A percentile compares a stretch with the other conserved stretches of the same genome.
Conservation (phyloP, 2,113 vertebrate species). For the Craseonycteris thonglongyai region DNA sequence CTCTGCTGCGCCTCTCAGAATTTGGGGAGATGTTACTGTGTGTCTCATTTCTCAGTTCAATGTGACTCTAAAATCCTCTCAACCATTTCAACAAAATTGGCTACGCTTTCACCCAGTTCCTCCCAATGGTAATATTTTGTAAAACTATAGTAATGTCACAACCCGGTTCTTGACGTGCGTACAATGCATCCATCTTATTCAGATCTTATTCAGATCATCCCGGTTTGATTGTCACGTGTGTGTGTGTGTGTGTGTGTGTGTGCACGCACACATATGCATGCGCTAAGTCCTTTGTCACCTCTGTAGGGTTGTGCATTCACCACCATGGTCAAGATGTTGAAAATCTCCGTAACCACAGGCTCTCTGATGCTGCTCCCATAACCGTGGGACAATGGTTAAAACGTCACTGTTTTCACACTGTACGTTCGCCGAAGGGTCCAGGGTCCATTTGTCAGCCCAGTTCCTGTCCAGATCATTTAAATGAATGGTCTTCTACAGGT, state of each 20-base stretch:
- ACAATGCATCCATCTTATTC: neutral
- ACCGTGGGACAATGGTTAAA: neutral
- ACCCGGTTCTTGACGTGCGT: neutral
- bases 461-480: slow-evolving; percentile 68
- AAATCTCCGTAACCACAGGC: neutral
- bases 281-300: neutral
- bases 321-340: neutral
- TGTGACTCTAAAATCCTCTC: too few species aligned
- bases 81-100: too few species aligned
- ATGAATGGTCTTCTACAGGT: slow-evolving; percentile 66
- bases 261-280: too few species aligned
- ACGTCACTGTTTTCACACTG: slow-evolving; percentile 20
- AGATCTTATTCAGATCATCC: neutral
- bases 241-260: neutral
- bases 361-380: neutral
- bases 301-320: neutral
- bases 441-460: slow-evolving; percentile 40
- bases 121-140: neutral
- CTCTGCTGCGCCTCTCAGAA: neutral
- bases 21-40: neutral
- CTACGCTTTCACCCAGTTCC: neutral
- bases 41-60: neutral
- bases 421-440: slow-evolving; percentile 15
- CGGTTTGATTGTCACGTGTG: neutral
- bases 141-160: neutral